Evolutionary conservation across 2,888 invertebrate genomes (phyloP), one percentile per base, ranked within the genome.

Genomic region (Cotesia congregata): DNA sequence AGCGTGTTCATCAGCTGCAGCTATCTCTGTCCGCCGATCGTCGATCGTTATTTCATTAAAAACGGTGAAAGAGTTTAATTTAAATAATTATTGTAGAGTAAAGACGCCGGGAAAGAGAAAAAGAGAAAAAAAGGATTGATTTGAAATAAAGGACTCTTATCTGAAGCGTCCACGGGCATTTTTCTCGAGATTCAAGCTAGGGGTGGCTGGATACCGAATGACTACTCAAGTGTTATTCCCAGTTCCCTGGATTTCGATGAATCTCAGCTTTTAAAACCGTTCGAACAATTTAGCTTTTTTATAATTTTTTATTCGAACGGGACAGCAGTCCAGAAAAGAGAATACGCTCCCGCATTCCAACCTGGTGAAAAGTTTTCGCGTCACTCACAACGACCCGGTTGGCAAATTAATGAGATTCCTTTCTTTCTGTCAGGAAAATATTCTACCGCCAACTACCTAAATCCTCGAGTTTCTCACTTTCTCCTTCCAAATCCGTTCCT

Each of bases 371-470:
- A 86, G 83, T 87, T 86, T 84, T 83, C 84, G 86, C 84, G 82
- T 81, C 80, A 79, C 77, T 81, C 80, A 79, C 83, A 83, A 81
- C 80, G 76, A 78, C 79, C 71, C 76, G 79, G 79, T 76, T 70
- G 75, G 78, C 82, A 86, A 87, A 87, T 88, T 88, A 88, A 88
- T 88, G 86, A 86, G 87, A 86, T 86, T 86, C 84, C 85, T 83
- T 85, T 84, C 83, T 83, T 82, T 80, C 80, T 82, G 83, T 83
- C 83, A 83, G 83, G 38, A 85, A 86, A 88, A 86, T 85, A 88
- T 86, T 84, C 84, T 81, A 74, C 72, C 81, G 80, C 75, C 12
- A 50, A 79, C 80, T 79, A 78, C 78, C 76, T 4, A 69, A 6
- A 39, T 40, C 39, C 40, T 40, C n/a, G 12, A 30, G 38, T 64